Evolutionary conservation across 30 jellyfish, hydroid and myxozoan species (phyloP).

Genomic region (Turritopsis dohrnii): DNA sequence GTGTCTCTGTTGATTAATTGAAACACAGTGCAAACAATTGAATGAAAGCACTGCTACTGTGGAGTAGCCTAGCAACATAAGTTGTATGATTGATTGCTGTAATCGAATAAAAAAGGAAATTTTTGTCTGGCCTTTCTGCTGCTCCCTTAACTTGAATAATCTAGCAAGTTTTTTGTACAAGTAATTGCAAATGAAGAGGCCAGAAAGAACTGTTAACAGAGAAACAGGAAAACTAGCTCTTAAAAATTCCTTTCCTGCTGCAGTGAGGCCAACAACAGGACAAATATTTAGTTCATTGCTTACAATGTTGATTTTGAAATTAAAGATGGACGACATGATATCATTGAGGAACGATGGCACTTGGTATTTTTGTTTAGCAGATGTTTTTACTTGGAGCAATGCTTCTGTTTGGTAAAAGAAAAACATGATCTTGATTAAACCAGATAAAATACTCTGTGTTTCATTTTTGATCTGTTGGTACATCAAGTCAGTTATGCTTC

Average conservation of each 20-base stretch:
- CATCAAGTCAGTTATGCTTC: too few species aligned
- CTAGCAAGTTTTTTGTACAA: neutral
- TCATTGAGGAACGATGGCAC: neutral
- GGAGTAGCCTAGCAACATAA: neutral
- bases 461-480: neutral
- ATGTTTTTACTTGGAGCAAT: neutral
- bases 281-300: neutral
- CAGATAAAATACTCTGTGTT: neutral
- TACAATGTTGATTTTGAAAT: neutral
- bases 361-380: neutral
- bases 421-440: neutral
- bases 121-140: neutral
- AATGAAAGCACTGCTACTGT: neutral
- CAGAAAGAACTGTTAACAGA: neutral
- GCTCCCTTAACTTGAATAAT: neutral
- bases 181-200: neutral
- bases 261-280: neutral
- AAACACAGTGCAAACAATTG: neutral
- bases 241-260: neutral
- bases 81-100: neutral
- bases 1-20: neutral
- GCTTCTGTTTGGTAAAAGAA: neutral
- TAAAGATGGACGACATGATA: neutral
- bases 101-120: neutral
- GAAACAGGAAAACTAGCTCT: neutral